Percentiles rank a stretch among this genome's conserved stretches.
phyloP scores from a whole-genome alignment of 2,113 vertebrate genomes.

The Macroglossus sobrinus region DNA sequence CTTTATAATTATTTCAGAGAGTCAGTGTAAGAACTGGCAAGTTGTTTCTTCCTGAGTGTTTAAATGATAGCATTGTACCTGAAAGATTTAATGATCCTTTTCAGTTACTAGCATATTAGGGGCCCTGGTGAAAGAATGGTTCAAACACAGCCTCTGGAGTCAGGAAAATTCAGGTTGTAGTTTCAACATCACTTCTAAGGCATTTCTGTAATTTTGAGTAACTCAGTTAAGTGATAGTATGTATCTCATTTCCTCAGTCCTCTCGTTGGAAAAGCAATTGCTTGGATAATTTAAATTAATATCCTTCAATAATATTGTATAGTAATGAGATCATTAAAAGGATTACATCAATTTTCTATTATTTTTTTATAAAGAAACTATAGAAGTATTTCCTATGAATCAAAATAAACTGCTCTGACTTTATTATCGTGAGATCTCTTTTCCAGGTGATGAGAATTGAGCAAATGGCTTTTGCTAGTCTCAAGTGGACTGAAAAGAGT shows the following conservation, averaged over 20 bases:
- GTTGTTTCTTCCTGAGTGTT: background rate
- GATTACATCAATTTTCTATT: background rate
- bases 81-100: background rate
- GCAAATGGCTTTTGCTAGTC: background rate
- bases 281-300: background rate
- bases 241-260: background rate
- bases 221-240: background rate
- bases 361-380: background rate
- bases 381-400: background rate
- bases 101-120: background rate
- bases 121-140: background rate
- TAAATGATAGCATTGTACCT: background rate
- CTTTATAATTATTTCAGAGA: background rate
- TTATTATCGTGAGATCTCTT: background rate
- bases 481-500: background rate
- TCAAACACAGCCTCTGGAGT: background rate
- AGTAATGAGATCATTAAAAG: background rate
- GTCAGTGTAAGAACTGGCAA: background rate
- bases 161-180: background rate
- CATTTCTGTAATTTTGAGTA: background rate
- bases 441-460: background rate
- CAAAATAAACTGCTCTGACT: background rate
- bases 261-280: background rate
- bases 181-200: background rate
- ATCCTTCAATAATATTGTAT: background rate